Percentiles rank a stretch among this genome's conserved stretches.
Conservation (phyloP, 2,888 invertebrate genomes). For the Sisyra nigra region DNA sequence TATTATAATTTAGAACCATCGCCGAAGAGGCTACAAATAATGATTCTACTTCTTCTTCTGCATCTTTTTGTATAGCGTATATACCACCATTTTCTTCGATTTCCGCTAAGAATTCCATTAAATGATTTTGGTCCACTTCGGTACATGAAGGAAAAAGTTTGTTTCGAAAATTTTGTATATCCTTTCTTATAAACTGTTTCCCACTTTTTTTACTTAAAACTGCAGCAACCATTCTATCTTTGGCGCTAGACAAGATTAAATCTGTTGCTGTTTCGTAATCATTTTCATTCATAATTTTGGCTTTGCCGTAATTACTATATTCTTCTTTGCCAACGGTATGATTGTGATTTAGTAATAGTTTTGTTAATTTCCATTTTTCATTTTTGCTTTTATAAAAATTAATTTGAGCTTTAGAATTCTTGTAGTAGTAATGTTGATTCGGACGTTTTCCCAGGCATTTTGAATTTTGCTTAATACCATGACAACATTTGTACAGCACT, state of each 20-base stretch:
- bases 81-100: constrained; percentile 4
- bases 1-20: constrained; percentile 1
- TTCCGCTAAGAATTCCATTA: constrained; percentile 3
- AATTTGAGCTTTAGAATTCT: constrained; percentile 10
- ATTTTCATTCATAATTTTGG: too few species aligned
- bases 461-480: constrained; percentile 10
- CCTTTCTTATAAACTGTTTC: constrained; percentile 3
- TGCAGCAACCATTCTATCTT: constrained; percentile 3
- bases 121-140: neutral
- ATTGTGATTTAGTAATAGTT: too few species aligned
- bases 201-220: too few species aligned
- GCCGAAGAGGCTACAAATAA: constrained; percentile 1
- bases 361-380: too few species aligned
- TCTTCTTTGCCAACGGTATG: too few species aligned
- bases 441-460: constrained; percentile 10
- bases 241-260: constrained; percentile 1
- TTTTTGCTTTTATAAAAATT: constrained; percentile 9
- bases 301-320: constrained; percentile 2
- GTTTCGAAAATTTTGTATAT: constrained; percentile 2
- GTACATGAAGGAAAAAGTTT: constrained; percentile 2
- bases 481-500: constrained; percentile 10
- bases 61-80: constrained; percentile 3
- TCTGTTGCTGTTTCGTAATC: neutral
- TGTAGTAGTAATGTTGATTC: constrained; percentile 11
- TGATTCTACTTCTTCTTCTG: constrained; percentile 4